A percentile compares a stretch with the other conserved stretches of the same genome.
Evolutionary conservation across 2,113 vertebrate species (phyloP).

Genomic region (Thalassarche chlororhynchos): DNA sequence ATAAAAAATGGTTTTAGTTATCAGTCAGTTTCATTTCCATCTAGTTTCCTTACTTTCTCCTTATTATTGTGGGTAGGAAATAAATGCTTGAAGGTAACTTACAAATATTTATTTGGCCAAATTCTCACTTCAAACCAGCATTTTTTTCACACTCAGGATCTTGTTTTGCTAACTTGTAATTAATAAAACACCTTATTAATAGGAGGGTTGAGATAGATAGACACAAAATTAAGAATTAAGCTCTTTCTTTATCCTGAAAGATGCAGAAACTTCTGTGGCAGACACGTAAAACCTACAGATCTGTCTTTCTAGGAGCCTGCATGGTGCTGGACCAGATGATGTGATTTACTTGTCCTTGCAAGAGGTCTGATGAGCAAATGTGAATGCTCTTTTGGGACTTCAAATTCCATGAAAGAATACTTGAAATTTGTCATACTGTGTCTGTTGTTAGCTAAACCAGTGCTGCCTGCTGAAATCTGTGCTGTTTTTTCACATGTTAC

Average conservation of each 20-base stretch:
- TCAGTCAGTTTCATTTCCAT: not conserved
- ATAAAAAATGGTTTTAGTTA: not conserved
- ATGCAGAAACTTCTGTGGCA: not conserved
- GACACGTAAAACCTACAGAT: not conserved
- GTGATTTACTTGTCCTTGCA: not conserved
- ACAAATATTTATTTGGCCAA: not conserved
- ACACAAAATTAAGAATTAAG: not conserved
- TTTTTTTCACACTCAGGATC: not conserved
- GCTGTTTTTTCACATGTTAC: not conserved
- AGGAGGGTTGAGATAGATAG: not conserved
- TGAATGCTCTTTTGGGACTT: not conserved
- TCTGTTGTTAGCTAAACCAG: not conserved
- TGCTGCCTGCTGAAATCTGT: not conserved
- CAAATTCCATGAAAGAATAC: not conserved
- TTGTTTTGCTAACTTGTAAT: not conserved
- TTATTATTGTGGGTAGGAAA: not conserved
- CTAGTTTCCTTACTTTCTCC: not conserved
- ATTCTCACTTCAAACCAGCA: not conserved
- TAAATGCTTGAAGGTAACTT: not conserved
- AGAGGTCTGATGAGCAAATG: not conserved
- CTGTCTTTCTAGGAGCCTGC: not conserved
- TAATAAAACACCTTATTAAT: not conserved
- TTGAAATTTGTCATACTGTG: not conserved
- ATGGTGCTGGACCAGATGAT: not conserved
- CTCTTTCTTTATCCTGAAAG: not conserved